Base-by-base conservation (phyloP, 2,888 invertebrate species). In the Ochropleura leucogaster region DNA sequence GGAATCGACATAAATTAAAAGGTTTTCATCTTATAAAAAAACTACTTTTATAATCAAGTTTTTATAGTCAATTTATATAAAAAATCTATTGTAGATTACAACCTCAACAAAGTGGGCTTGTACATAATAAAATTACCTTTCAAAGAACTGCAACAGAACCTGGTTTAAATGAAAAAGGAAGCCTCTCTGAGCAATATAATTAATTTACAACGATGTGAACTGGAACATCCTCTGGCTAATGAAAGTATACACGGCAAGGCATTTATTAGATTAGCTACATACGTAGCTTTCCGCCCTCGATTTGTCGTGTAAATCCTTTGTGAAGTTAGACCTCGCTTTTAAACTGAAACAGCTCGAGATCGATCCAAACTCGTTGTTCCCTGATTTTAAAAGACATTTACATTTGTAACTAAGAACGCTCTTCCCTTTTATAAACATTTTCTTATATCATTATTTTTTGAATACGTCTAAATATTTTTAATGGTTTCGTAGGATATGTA, bases 181-280 rank as follows among this genome's bases (percentile, higher is more conserved):
- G 20, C 14, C 49, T n/a, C 66, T 42, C 47, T 20, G n/a, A 1
- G 44, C 49, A 60, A 53, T 47, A 44, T 73, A 62, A 73, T 69
- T 79, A 57, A 46, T 55, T 57, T 30, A 68, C 20, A 63, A 66
- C 30, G 46, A 59, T 63, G 51, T 44, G 47, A 59, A 44, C 68
- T 4, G 44, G 44, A 46, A 57, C 40, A 51, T 44, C 49, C 16
- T n/a, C 53, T n/a, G 44, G 14, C 59, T 68, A 71, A 64, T 55
- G 64, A 59, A 44, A 70, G 67, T 68, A 67, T 40, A 55, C 51
- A 20, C 57, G 40, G 14, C 57, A 74, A 69, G 69, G 30, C 69
- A 72, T 30, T 72, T 69, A 83, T 67, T 47, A 68, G 70, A 80
- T 74, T 64, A 74, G 14, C 40, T 44, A 12, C 42, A 57, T 20